phyloP scores from a whole-genome alignment of 2,888 invertebrate genomes.

The Yponomeuta sedellus region DNA sequence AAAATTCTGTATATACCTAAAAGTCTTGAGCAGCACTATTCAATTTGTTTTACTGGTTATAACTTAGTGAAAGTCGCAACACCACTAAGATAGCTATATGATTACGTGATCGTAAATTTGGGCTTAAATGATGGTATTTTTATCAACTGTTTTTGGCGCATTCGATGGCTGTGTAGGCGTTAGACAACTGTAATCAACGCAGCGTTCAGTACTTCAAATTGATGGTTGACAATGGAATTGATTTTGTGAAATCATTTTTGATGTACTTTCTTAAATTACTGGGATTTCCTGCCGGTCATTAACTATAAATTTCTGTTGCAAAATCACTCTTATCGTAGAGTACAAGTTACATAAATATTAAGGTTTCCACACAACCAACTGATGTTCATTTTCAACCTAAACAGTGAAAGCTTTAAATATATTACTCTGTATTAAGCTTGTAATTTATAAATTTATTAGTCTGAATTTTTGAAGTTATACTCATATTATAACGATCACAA shows the following conservation, averaged over 20 bases:
- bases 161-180: conserved; percentile 35
- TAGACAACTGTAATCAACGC: conserved; percentile 37
- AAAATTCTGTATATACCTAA: neutral
- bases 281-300: conserved; percentile 31
- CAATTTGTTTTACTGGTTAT: neutral
- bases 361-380: too few species aligned
- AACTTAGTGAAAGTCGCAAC: conserved; percentile 38
- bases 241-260: conserved; percentile 34
- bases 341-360: too few species aligned
- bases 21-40: neutral
- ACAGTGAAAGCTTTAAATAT: too few species aligned
- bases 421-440: too few species aligned
- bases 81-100: conserved; percentile 28
- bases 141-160: conserved; percentile 37
- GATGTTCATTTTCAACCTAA: too few species aligned
- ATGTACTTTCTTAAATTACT: conserved; percentile 23
- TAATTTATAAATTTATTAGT: too few species aligned
- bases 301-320: conserved; percentile 17
- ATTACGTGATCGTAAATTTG: conserved; percentile 49
- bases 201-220: conserved; percentile 24
- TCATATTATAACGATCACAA: too few species aligned
- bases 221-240: conserved; percentile 38
- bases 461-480: too few species aligned
- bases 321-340: neutral
- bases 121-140: conserved; percentile 40